Base-by-base conservation (phyloP, 2,888 invertebrate genomes). In the Pseudococcus viburni region DNA sequence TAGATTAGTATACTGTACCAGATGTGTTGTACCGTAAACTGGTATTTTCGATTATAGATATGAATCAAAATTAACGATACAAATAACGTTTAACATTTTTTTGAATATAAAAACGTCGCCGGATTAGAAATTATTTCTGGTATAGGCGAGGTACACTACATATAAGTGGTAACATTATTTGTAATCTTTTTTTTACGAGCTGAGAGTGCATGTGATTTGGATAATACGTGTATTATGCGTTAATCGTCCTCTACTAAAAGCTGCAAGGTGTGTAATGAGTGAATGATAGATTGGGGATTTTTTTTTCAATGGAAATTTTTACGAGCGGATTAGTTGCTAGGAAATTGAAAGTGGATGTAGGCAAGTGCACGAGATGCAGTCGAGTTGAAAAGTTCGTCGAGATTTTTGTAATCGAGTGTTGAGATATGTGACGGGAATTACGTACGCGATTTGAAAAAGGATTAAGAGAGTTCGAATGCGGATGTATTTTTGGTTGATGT, bases 51-150 rank as follows among this genome's bases (percentile, higher is more conserved):
- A 83, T 83, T 83, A 83, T 46, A 83, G 80, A 83, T 83, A 83
- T 83, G 80, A 83, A 83, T 83, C 80, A 83, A 83, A 83, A 83
- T 83, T 83, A 83, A 83, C 80, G 80, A 83, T 83, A 83, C 80
- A 83, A 83, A 83, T 83, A 83, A 83, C 80, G 80, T 83, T 83
- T 83, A 83, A 83, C 80, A 83, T 83, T 83, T 83, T 64, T 83
- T 83, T 19, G 80, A 83, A 83, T 83, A 83, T 46, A 83, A 46
- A 83, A 83, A 83, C 80, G 80, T 83, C 80, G 39, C 80, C 80
- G 46, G 80, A 83, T 83, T 83, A 83, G 46, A 83, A 83, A 83
- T 83, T 83, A 83, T 83, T 83, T 83, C 46, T 46, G 42, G 33
- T 73, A 77, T 11, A n/a, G 46, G 22, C 80, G 39, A 83, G 39